phyloP scores from a whole-genome alignment of 2,888 invertebrate species.

The Ischnus inquisitorius region DNA sequence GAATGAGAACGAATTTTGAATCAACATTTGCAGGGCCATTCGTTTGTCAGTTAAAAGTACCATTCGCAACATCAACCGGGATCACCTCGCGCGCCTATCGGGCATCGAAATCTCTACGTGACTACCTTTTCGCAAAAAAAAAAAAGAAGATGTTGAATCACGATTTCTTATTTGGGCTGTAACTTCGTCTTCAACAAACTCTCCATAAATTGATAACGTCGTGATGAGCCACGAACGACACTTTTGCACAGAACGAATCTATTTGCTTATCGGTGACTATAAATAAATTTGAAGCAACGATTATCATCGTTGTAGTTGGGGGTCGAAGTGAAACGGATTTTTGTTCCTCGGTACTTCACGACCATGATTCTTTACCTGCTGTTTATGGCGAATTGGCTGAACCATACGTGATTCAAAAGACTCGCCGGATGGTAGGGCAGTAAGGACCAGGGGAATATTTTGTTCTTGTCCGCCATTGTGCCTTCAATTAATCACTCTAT shows the following conservation, averaged over 20 bases:
- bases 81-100: slow-evolving; percentile 18
- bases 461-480: slow-evolving; percentile 84
- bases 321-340: neutral
- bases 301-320: neutral
- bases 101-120: slow-evolving; percentile 62
- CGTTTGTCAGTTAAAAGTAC: neutral
- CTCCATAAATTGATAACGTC: too few species aligned
- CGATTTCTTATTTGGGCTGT: neutral
- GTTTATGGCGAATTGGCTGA: slow-evolving; percentile 81
- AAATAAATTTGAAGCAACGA: neutral
- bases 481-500: slow-evolving; percentile 24
- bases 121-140: neutral
- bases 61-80: neutral
- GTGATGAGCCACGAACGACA: too few species aligned
- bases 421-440: slow-evolving; percentile 81
- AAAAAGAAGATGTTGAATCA: neutral
- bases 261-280: neutral
- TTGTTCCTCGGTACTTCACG: neutral
- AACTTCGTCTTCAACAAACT: neutral
- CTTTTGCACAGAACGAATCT: neutral
- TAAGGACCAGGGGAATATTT: slow-evolving; percentile 82
- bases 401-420: slow-evolving; percentile 83
- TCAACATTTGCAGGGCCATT: neutral
- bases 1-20: neutral
- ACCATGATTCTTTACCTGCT: slow-evolving; percentile 64